phyloP scores from a whole-genome alignment of 1,140 invertebrate genomes.

The Heliconius melpomene region DNA sequence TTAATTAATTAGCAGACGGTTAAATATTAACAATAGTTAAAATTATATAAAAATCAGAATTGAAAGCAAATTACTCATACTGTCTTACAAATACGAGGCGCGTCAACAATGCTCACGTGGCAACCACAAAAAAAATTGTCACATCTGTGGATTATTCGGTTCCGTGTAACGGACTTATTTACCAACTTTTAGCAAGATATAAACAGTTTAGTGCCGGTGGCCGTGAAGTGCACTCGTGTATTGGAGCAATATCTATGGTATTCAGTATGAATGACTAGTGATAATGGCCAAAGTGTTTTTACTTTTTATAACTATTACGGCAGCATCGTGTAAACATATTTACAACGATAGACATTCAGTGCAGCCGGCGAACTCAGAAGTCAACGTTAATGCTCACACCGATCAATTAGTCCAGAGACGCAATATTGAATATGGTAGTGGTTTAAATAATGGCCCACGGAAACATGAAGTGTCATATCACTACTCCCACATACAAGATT shows the following conservation, averaged over 20 bases:
- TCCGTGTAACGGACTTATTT: conserved; percentile 32
- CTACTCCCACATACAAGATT: not conserved
- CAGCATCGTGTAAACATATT: conserved; percentile 24
- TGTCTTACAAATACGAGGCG: not conserved
- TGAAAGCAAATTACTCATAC: not conserved
- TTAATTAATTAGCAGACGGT: not conserved
- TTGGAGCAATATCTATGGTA: conserved; percentile 16
- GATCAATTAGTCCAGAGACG: conserved; percentile 6
- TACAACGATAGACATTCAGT: conserved; percentile 20
- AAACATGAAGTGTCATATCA: not conserved
- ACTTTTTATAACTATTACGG: conserved; percentile 28
- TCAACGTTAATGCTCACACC: not conserved
- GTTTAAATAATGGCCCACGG: not conserved
- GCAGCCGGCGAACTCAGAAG: not conserved
- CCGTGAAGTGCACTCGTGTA: conserved; percentile 31
- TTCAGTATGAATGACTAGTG: conserved; percentile 25
- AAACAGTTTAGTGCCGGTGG: conserved; percentile 43
- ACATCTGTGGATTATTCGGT: conserved; percentile 24
- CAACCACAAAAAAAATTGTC: not conserved
- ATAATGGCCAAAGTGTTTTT: conserved; percentile 33
- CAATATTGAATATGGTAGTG: conserved; percentile 8
- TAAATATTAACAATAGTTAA: not conserved
- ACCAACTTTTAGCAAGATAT: conserved; percentile 22
- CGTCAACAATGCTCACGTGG: not conserved
- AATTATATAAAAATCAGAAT: not conserved